Evolutionary conservation across 2,888 invertebrate genomes (phyloP).

Genomic region (Cosmia trapezina): DNA sequence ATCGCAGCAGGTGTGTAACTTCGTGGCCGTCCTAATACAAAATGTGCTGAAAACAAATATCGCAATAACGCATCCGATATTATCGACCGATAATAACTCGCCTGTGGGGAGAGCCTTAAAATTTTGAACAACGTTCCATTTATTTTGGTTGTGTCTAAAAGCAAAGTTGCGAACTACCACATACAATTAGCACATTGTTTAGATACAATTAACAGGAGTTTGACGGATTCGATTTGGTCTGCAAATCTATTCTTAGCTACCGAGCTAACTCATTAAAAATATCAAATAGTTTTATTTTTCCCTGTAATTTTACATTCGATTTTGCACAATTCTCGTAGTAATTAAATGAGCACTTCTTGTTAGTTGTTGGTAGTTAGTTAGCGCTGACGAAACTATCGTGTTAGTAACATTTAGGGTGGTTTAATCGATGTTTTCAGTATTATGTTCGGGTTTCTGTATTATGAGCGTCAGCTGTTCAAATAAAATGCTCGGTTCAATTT

Average conservation of each 20-base stretch:
- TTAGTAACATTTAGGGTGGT: constrained; percentile 24
- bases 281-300: neutral
- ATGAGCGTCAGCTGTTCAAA: constrained; percentile 51
- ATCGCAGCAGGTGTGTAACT: no score
- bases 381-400: constrained; percentile 13
- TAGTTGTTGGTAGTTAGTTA: constrained; percentile 25
- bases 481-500: constrained; percentile 36
- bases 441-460: constrained; percentile 29
- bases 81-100: no score
- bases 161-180: constrained; percentile 51
- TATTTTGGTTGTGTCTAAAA: constrained; percentile 42
- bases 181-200: constrained; percentile 43
- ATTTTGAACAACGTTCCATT: constrained; percentile 38
- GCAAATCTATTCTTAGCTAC: constrained; percentile 6
- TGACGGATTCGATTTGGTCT: constrained; percentile 22
- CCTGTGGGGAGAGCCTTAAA: constrained; percentile 4
- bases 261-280: constrained; percentile 3
- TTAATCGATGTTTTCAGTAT: constrained; percentile 49
- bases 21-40: no score
- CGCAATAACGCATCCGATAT: no score
- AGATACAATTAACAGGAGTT: constrained; percentile 48
- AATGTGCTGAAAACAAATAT: no score
- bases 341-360: neutral
- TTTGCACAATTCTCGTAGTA: neutral
- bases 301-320: neutral